Evolutionary conservation across 2,797 vertebrate genomes (phyloP).

Genomic region (Nyctalus aviator): DNA sequence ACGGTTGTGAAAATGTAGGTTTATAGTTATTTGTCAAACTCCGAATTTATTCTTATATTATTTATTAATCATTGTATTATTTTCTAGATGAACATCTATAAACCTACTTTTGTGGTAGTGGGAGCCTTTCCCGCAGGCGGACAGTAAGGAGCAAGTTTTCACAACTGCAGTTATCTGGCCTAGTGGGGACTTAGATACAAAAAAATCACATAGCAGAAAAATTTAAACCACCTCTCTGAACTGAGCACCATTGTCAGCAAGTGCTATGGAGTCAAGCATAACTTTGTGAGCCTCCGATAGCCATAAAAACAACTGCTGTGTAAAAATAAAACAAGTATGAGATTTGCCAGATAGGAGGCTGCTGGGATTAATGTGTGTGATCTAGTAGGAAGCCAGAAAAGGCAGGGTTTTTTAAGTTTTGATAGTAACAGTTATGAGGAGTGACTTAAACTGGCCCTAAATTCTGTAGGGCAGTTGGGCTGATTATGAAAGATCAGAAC

Average conservation of each 20-base stretch:
- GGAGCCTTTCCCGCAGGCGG: too few species aligned
- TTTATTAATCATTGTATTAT: not conserved
- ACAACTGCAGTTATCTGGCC: not conserved
- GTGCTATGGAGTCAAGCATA: not conserved
- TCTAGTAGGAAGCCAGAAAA: not conserved
- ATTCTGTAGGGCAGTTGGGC: not conserved
- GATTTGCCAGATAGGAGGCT: not conserved
- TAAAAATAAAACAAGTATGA: slow-evolving; percentile 42
- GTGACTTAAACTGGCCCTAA: slow-evolving; percentile 42
- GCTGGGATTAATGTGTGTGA: not conserved
- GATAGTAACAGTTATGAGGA: not conserved
- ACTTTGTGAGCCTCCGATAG: not conserved
- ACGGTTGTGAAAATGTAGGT: not conserved
- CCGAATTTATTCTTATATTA: not conserved
- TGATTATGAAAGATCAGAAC: slow-evolving; percentile 37
- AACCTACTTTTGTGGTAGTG: not conserved
- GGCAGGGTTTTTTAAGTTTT: not conserved
- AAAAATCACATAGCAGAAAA: not conserved
- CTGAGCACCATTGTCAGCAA: slow-evolving; percentile 2
- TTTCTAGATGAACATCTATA: not conserved
- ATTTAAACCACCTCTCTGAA: slow-evolving; percentile 44
- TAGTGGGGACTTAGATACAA: not conserved
- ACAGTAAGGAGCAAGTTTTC: not conserved
- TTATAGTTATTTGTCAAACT: not conserved
- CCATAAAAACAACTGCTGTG: slow-evolving; percentile 1